These are phyloP conservation scores for Galemys pyrenaicus DNA, from an alignment of 2,113 vertebrate species.

Conservation along the genomic window DNA sequence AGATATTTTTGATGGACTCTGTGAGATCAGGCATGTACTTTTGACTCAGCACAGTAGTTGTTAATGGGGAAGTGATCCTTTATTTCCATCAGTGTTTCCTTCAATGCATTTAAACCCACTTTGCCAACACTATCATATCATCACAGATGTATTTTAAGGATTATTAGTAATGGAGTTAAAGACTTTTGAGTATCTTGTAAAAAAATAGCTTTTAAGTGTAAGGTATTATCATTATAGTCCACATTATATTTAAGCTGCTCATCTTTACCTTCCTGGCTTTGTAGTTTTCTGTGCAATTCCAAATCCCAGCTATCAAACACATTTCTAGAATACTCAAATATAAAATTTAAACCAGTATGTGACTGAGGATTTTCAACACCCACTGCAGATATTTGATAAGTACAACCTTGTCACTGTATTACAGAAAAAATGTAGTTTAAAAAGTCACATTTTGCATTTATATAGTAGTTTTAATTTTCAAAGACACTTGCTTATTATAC, in stretches of 20 bases:
- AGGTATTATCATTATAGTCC: slow-evolving; percentile 65
- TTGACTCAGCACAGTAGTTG: not conserved
- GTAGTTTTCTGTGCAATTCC: slow-evolving; percentile 53
- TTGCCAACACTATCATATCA: not conserved
- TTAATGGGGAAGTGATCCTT: slow-evolving; percentile 8
- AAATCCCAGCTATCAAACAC: slow-evolving; percentile 68
- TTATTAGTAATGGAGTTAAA: slow-evolving; percentile 51
- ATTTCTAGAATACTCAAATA: slow-evolving; percentile 63
- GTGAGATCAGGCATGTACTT: not conserved
- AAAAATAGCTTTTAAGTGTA: slow-evolving; percentile 59
- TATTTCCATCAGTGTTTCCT: slow-evolving; percentile 19
- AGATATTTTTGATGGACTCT: not conserved
- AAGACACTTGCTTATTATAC: slow-evolving; percentile 25
- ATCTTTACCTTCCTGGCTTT: slow-evolving; percentile 48
- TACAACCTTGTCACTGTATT: slow-evolving; percentile 5
- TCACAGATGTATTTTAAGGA: slow-evolving; percentile 13
- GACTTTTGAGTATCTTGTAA: slow-evolving; percentile 23
- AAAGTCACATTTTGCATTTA: slow-evolving; percentile 61
- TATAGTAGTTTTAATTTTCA: slow-evolving; percentile 39
- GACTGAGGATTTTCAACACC: slow-evolving; percentile 41
- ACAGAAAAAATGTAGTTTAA: slow-evolving; percentile 36
- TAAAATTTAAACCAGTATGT: slow-evolving; percentile 48
- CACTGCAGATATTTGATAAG: slow-evolving; percentile 43
- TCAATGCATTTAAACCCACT: slow-evolving; percentile 25
- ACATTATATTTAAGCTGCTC: slow-evolving; percentile 68